A percentile compares a stretch with the other conserved stretches of the same genome.
These are phyloP conservation scores for Diloba caeruleocephala DNA, from an alignment of 2,888 invertebrate species.

Conservation along the genomic window DNA sequence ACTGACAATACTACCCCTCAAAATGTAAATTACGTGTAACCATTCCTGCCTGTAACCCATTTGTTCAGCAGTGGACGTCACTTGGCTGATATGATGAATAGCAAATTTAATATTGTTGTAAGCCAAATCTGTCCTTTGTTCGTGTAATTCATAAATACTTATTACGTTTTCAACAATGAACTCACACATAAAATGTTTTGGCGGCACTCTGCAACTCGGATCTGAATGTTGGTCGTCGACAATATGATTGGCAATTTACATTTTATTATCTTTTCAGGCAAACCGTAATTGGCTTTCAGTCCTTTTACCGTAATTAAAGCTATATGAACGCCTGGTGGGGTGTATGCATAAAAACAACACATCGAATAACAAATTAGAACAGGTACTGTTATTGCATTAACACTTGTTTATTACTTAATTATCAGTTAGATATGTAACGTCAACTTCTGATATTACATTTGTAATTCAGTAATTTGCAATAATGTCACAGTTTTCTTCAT, in stretches of 20 bases:
- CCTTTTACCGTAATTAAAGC: constrained; percentile 56
- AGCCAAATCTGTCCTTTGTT: constrained; percentile 31
- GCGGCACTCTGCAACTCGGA: constrained; percentile 47
- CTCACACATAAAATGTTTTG: constrained; percentile 38
- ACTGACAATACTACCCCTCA: too few relatives aligned
- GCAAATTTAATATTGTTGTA: constrained; percentile 37
- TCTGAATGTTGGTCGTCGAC: constrained; percentile 52
- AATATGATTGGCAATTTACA: constrained; percentile 70
- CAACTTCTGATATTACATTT: not conserved
- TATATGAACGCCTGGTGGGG: constrained; percentile 22
- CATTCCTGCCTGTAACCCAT: too few relatives aligned
- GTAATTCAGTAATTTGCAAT: too few relatives aligned
- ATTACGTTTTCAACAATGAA: constrained; percentile 35
- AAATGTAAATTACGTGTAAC: too few relatives aligned
- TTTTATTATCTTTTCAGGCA: constrained; percentile 63
- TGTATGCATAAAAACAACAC: constrained; percentile 24
- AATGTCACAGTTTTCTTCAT: too few relatives aligned
- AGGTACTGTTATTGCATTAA: constrained; percentile 9
- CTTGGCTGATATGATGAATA: too few relatives aligned
- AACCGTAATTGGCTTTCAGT: constrained; percentile 56
- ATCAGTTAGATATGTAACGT: not conserved
- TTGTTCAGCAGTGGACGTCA: too few relatives aligned
- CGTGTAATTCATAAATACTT: constrained; percentile 40
- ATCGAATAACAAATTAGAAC: constrained; percentile 24
- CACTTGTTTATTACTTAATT: constrained; percentile 26